Base-by-base conservation (phyloP, 2,113 vertebrate genomes). In the Aleadryas rufinucha region DNA sequence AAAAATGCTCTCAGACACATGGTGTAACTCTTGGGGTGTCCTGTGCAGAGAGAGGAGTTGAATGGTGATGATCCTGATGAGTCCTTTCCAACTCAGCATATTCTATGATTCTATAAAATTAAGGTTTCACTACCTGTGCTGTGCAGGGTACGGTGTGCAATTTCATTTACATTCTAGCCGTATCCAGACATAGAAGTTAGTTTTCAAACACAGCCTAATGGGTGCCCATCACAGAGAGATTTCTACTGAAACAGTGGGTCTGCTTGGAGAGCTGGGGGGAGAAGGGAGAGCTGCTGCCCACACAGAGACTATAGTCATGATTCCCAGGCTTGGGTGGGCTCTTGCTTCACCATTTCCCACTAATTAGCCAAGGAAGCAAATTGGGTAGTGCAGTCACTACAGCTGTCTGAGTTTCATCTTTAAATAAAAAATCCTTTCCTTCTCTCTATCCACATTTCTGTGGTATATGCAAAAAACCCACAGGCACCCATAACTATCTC, bases 241-340 rank as follows among this genome's bases (percentile, higher is more conserved):
- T 65, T 54, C 70, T 54, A 42, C 45, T 57, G 41, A 47, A n/a
- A 39, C 50, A 21, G 9, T 4, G 14, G 3, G 28, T 44, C 14
- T 56, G 41, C n/a, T 35, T 44, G 53, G 53, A 42, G 33, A 28
- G 26, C 72, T 31, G 42, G 24, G 30, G 13, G 37, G 26, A 72
- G 45, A 80, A 56, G 26, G 37, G 41, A 66, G 24, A 61, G 30
- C 44, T 0, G 5, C 47, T 69, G 47, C 64, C 30, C 77, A 19
- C 63, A 59, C 23, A 50, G 18, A 13, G 7, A 24, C 21, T 56
- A 3, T 1, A 2, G 21, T 11, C 3, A 0, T 17, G 23, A 45
- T 52, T 42, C 42, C 45, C 49, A 9, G 5, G 23, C 13, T 47
- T 53, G 27, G 41, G 41, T 69, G 31, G 35, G 56, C 53, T 91